Conservation (phyloP, 2,797 vertebrate genomes). For the Acrocephalus scirpaceus region DNA sequence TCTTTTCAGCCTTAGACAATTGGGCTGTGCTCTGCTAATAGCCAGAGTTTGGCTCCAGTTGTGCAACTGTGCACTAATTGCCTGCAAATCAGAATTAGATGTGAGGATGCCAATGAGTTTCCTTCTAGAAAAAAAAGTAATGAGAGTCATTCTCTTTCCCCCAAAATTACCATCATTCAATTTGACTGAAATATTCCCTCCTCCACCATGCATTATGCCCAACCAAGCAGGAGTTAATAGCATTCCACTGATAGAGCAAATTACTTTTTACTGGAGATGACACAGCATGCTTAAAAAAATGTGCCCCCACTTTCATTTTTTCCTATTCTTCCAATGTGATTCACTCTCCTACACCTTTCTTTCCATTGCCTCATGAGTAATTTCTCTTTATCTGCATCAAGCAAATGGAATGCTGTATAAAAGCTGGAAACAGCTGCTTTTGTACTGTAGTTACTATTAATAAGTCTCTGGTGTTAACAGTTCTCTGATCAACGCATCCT, state of each 20-base stretch:
- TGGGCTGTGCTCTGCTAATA: background rate
- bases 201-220: background rate
- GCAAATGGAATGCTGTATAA: background rate
- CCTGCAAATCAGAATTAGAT: background rate
- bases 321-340: constrained; percentile 37
- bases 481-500: background rate
- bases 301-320: constrained; percentile 35
- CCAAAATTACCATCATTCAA: background rate
- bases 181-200: constrained; percentile 22
- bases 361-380: constrained; percentile 45
- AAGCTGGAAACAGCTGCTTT: constrained; percentile 39
- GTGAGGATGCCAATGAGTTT: background rate
- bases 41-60: background rate
- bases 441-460: constrained; percentile 42
- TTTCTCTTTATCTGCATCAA: constrained; percentile 42
- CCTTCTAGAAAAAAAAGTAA: background rate
- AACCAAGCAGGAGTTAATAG: constrained; percentile 26
- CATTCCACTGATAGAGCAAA: background rate
- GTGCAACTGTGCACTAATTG: background rate
- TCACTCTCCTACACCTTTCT: constrained; percentile 57
- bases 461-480: background rate
- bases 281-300: constrained; percentile 20
- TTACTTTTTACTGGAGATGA: constrained; percentile 40
- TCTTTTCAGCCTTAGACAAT: background rate
- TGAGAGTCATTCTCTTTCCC: background rate